phyloP scores from a whole-genome alignment of 2,113 vertebrate species.

The Melozone crissalis region DNA sequence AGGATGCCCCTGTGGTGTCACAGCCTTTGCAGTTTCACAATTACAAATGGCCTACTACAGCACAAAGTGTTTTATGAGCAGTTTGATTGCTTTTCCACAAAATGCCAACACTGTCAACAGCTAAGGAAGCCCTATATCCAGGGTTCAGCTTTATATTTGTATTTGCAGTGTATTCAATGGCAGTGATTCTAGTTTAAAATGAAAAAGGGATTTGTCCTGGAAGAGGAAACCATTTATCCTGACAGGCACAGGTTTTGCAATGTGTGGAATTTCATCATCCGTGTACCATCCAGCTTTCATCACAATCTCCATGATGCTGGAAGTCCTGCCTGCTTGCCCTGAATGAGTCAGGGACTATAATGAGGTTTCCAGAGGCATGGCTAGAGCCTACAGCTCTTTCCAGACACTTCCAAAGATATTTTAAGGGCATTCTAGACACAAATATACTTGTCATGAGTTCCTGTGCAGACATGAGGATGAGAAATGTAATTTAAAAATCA shows the following conservation, averaged over 20 bases:
- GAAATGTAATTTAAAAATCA: neutral
- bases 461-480: neutral
- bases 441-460: neutral
- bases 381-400: neutral
- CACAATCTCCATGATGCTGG: neutral
- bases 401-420: neutral
- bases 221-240: conserved; percentile 6
- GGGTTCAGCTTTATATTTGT: neutral
- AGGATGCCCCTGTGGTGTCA: neutral
- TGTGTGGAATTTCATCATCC: neutral
- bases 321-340: neutral
- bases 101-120: neutral
- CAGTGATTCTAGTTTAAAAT: neutral
- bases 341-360: conserved; percentile 18
- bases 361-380: conserved; percentile 7
- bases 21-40: neutral
- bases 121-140: neutral
- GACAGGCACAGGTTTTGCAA: neutral
- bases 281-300: conserved; percentile 25
- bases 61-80: neutral
- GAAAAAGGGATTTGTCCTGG: conserved; percentile 10
- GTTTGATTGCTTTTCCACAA: conserved; percentile 33
- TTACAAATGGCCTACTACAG: neutral
- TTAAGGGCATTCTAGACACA: neutral
- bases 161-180: neutral